Evolutionary conservation across 2,797 vertebrate species (phyloP).

Genomic region (Rhynchotus rufescens): DNA sequence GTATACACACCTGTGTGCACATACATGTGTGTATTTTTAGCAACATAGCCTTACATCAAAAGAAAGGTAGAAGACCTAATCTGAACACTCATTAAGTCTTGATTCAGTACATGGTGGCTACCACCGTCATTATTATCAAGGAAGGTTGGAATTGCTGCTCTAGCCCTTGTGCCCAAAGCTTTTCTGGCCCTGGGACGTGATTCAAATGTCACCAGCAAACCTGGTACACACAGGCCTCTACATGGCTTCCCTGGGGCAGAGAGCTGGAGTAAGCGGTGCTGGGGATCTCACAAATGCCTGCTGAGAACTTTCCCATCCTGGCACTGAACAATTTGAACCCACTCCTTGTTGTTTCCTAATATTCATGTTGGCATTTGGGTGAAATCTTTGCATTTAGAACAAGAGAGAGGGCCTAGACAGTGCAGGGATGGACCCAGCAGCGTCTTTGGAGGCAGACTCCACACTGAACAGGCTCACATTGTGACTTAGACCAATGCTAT

Average conservation of each 20-base stretch:
- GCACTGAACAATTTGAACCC: neutral
- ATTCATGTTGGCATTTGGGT: neutral
- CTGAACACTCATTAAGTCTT: too few species aligned
- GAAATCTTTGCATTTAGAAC: neutral
- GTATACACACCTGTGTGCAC: too few species aligned
- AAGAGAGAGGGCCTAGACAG: neutral
- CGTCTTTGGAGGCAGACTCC: neutral
- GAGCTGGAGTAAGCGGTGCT: neutral
- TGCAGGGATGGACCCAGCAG: neutral
- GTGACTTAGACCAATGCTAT: neutral
- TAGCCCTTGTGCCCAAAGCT: neutral
- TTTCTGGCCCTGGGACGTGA: neutral
- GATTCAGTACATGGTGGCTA: too few species aligned
- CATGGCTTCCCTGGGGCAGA: neutral
- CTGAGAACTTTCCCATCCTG: neutral
- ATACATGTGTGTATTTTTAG: too few species aligned
- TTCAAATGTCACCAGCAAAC: neutral
- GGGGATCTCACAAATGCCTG: neutral
- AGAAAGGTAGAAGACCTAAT: too few species aligned
- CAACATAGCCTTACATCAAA: too few species aligned
- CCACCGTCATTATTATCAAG: too few species aligned
- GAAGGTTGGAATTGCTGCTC: neutral
- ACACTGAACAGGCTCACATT: neutral
- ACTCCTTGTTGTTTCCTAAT: neutral
- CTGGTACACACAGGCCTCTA: neutral